Percentiles rank a stretch among this genome's conserved stretches.
These are phyloP conservation scores for Olivierus martensii DNA, from an alignment of 1,140 invertebrate genomes.

Conservation along the genomic window DNA sequence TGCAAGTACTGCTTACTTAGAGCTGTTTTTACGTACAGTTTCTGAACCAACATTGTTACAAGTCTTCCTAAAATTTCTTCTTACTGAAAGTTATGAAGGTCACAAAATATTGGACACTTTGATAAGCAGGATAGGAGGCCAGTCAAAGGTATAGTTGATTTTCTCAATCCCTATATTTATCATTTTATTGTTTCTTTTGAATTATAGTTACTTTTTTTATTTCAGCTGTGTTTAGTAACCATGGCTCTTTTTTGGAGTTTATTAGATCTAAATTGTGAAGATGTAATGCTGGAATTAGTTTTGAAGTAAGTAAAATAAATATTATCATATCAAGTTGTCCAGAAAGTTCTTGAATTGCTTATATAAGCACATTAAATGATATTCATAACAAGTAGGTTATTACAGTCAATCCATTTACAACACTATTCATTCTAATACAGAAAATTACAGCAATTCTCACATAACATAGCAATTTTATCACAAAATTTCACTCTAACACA, in stretches of 20 bases:
- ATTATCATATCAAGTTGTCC: too few species aligned
- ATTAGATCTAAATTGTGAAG: slow-evolving; percentile 86
- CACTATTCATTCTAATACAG: too few species aligned
- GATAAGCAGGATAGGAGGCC: slow-evolving; percentile 53
- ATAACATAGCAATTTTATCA: too few species aligned
- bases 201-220: too few species aligned
- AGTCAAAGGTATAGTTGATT: slow-evolving; percentile 47
- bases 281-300: slow-evolving; percentile 86
- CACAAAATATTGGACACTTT: slow-evolving; percentile 59
- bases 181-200: slow-evolving; percentile 1
- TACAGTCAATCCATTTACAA: too few species aligned
- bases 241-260: slow-evolving; percentile 80
- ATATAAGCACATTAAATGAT: too few species aligned
- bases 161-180: too few species aligned
- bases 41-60: slow-evolving; percentile 67
- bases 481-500: too few species aligned
- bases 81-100: slow-evolving; percentile 70
- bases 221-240: slow-evolving; percentile 62
- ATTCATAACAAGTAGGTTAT: too few species aligned
- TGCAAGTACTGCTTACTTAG: slow-evolving; percentile 79
- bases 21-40: slow-evolving; percentile 71
- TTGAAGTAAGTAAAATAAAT: slow-evolving; percentile 52
- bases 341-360: too few species aligned
- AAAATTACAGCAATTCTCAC: too few species aligned
- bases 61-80: slow-evolving; percentile 68